Percentiles rank a stretch among this genome's conserved stretches.
Conservation (phyloP, 2,888 invertebrate species). For the Acrocera orbiculus region DNA sequence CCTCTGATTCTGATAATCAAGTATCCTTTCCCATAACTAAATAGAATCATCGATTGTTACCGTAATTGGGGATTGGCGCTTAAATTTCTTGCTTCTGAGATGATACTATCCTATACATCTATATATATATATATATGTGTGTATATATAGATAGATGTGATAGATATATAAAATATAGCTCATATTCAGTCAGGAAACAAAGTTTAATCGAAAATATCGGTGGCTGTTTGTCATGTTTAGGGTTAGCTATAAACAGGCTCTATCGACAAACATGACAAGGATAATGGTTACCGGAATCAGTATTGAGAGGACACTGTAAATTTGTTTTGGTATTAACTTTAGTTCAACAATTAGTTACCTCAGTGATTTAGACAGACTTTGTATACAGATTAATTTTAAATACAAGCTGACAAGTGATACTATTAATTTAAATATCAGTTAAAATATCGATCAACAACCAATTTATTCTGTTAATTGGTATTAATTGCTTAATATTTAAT, state of each 20-base stretch:
- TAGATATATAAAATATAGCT: background rate
- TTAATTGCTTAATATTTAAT: too few relatives aligned
- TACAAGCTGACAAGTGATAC: constrained; percentile 12
- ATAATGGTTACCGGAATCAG: background rate
- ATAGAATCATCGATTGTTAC: background rate
- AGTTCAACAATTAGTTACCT: constrained; percentile 11
- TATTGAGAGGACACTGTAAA: constrained; percentile 2
- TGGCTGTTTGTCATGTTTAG: too few relatives aligned
- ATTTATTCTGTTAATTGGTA: background rate
- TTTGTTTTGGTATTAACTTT: constrained; percentile 10
- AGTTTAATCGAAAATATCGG: background rate
- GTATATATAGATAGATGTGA: background rate
- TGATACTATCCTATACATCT: background rate
- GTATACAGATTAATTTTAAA: constrained; percentile 10
- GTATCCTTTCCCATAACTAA: background rate
- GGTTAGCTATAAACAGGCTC: constrained; percentile 1
- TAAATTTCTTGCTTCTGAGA: background rate
- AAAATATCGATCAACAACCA: background rate
- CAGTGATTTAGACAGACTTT: constrained; percentile 7
- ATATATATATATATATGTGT: background rate
- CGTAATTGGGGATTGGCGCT: constrained; percentile 3
- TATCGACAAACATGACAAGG: constrained; percentile 2
- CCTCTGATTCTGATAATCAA: background rate
- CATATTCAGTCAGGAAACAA: background rate
- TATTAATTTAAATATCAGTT: constrained; percentile 8